Conservation (phyloP, 2,888 invertebrate species). For the Drosophila neotestacea region DNA sequence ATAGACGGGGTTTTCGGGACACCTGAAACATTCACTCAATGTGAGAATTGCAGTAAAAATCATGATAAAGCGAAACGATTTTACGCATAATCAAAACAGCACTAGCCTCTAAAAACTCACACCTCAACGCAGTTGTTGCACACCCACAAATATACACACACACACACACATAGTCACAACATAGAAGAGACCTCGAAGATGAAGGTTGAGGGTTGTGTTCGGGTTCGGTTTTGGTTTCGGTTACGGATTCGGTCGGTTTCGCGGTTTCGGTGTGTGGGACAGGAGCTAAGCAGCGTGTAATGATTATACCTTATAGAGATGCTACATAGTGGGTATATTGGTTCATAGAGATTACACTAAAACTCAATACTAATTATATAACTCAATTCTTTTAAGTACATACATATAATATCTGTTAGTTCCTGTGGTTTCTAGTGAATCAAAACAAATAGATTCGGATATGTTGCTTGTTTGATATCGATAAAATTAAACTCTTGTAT, state of each 20-base stretch:
- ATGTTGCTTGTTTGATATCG: too few relatives aligned
- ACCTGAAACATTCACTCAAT: constrained; percentile 45
- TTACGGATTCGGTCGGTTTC: constrained; percentile 42
- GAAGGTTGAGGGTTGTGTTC: constrained; percentile 34
- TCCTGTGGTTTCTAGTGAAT: too few relatives aligned
- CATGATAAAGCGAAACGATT: constrained; percentile 76
- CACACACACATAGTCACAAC: constrained; percentile 9
- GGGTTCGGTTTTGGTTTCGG: constrained; percentile 35
- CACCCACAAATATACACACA: constrained; percentile 38
- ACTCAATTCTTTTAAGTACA: too few relatives aligned
- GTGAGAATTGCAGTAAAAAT: constrained; percentile 69
- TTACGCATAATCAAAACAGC: constrained; percentile 80
- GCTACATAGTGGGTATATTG: constrained; percentile 3
- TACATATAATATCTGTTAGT: too few relatives aligned
- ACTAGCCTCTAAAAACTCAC: constrained; percentile 71
- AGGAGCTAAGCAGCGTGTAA: constrained; percentile 77
- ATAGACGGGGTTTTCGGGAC: constrained; percentile 7
- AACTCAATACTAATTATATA: too few relatives aligned
- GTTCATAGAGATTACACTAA: background rate
- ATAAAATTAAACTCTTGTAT: too few relatives aligned
- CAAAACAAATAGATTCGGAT: too few relatives aligned
- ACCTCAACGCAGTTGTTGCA: constrained; percentile 55
- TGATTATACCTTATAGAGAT: constrained; percentile 53
- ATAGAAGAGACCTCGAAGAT: constrained; percentile 6
- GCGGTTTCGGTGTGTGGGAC: constrained; percentile 48